These are phyloP conservation scores for Lasioglossum albipes DNA, from an alignment of 1,140 invertebrate species.

Conservation along the genomic window DNA sequence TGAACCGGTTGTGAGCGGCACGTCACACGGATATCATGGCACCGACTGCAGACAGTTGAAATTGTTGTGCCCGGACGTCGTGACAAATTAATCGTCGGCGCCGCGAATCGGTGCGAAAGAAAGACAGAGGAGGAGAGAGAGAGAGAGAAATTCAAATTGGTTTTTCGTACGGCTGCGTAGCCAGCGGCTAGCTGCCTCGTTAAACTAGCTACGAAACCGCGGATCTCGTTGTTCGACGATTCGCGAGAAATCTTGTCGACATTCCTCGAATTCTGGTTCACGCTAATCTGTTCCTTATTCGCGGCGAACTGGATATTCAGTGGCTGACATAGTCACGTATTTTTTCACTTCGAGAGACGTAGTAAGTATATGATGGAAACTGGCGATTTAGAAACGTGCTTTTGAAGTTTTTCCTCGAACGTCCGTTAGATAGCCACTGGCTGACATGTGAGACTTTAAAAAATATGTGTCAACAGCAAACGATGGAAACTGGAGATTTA, in stretches of 20 bases:
- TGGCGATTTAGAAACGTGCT: no score
- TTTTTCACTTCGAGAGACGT: no score
- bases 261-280: background rate
- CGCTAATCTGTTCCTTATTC: background rate
- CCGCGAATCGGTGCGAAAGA: background rate
- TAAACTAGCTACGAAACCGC: background rate
- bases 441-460: no score
- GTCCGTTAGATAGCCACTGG: no score
- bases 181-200: constrained; percentile 6
- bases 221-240: background rate
- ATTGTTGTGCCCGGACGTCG: constrained; percentile 53
- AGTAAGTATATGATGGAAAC: no score
- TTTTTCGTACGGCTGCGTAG: constrained; percentile 46
- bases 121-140: background rate
- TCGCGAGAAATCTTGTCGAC: background rate
- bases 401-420: no score
- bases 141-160: constrained; percentile 26
- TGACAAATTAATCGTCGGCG: constrained; percentile 66
- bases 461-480: no score
- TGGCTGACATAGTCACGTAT: no score
- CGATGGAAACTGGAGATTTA: no score
- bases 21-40: constrained; percentile 63
- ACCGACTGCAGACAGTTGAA: constrained; percentile 58
- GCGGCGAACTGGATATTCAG: background rate
- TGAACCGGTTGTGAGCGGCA: constrained; percentile 66